Percentiles rank a stretch among this genome's conserved stretches.
Conservation (phyloP, 1,140 invertebrate genomes). For the Phortica variegata region DNA sequence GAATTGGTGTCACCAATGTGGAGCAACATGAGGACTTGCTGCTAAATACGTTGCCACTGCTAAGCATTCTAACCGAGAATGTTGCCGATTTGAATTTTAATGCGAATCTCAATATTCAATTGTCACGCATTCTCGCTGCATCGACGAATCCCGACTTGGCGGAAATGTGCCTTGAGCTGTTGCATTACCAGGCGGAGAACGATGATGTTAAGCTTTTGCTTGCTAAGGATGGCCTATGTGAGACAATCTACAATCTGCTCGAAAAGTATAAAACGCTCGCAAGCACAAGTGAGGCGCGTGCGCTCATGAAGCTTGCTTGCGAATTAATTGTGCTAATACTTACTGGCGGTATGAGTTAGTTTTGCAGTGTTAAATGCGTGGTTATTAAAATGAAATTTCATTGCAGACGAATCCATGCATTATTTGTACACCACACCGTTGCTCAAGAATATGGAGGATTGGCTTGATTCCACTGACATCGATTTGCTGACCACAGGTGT, state of each 20-base stretch:
- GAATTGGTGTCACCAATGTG: constrained; percentile 58
- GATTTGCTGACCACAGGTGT: constrained; percentile 79
- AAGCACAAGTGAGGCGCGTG: constrained; percentile 69
- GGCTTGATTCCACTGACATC: constrained; percentile 73
- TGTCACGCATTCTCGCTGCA: constrained; percentile 64
- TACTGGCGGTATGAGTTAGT: constrained; percentile 75
- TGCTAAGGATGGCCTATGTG: constrained; percentile 73
- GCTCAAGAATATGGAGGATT: constrained; percentile 66
- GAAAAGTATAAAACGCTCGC: constrained; percentile 68
- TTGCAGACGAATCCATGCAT: constrained; percentile 83
- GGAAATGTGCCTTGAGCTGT: constrained; percentile 73
- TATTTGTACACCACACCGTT: constrained; percentile 66
- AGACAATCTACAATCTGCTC: constrained; percentile 72
- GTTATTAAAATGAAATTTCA: background rate
- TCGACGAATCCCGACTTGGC: constrained; percentile 68
- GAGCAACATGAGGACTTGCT: constrained; percentile 62
- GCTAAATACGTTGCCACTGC: constrained; percentile 69
- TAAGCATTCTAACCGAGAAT: constrained; percentile 76
- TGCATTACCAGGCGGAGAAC: constrained; percentile 74
- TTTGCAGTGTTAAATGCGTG: too few relatives aligned
- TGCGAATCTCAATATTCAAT: constrained; percentile 60
- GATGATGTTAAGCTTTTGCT: constrained; percentile 75
- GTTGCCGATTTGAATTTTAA: constrained; percentile 62
- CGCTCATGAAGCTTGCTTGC: constrained; percentile 78
- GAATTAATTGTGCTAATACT: constrained; percentile 81